Evolutionary conservation across 2,888 invertebrate species (phyloP).

Genomic region (Cinara cedri): DNA sequence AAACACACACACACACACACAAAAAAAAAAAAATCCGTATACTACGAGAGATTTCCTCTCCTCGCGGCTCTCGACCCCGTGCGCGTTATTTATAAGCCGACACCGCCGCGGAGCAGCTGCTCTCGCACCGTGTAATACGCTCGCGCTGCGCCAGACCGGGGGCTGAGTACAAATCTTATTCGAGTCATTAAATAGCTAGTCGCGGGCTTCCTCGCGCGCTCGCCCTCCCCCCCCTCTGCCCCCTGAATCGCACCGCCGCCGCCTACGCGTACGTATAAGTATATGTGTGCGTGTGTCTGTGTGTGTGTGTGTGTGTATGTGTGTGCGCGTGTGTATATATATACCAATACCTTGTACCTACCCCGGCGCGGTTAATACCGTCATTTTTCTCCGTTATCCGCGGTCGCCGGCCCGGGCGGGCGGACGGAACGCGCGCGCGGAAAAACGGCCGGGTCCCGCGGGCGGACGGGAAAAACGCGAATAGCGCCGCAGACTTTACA

Average conservation of each 20-base stretch:
- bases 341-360: background rate
- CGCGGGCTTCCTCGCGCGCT: background rate
- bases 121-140: conserved; percentile 35
- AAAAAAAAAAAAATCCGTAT: background rate
- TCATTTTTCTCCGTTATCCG: conserved; percentile 44
- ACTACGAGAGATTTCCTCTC: background rate
- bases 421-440: background rate
- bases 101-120: conserved; percentile 25
- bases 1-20: background rate
- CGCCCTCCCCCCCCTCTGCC: background rate
- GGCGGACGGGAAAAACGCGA: too few species aligned
- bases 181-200: conserved; percentile 45
- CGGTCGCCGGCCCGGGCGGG: background rate
- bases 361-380: conserved; percentile 32
- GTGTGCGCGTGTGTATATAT: too few species aligned
- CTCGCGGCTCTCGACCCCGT: background rate
- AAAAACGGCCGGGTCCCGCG: background rate
- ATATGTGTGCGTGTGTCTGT: too few species aligned
- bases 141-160: conserved; percentile 26
- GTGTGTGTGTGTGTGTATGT: too few species aligned
- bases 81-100: conserved; percentile 36
- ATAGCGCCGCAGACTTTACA: too few species aligned
- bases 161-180: conserved; percentile 54
- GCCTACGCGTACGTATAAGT: background rate
- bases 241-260: background rate